Base-by-base conservation (phyloP, 2,888 invertebrate species). In the Ormyrus pomaceus region DNA sequence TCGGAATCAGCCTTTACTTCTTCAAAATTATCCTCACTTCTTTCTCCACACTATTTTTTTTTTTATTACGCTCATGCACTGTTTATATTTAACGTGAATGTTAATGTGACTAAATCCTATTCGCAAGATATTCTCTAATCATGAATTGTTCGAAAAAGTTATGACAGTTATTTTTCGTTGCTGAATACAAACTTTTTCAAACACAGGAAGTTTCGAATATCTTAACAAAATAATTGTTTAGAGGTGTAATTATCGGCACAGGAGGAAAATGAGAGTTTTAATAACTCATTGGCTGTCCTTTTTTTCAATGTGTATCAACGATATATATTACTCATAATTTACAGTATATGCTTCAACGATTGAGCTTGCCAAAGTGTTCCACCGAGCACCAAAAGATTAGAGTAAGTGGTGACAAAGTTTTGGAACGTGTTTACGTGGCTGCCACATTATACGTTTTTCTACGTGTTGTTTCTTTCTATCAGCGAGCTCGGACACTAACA, bases 301-400 rank as follows among this genome's bases (percentile, higher is more conserved):
- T n/a, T 59, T 77, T 68, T 58, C 55, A 59, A 59, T 77, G 65
- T 82, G 68, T 79, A 70, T 80, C 82, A 81, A 82, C 76, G 64
- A 77, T 74, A 79, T 77, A 51, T 79, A 74, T 82, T 81, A 85
- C 86, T 89, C 88, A 88, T 92, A 90, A 91, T 96, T 86, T 96
- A 92, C 96, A 96, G 96, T 95, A 94, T 92, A 95, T 96, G 95
- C 95, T 96, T 94, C 95, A 96, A 93, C 94, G 95, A 94, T 95
- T 95, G 95, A 95, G 95, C 93, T 94, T 95, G 93, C 94, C 95
- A 93, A 95, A 94, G 93, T 94, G 94, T 93, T 94, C 94, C 93
- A 95, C 94, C 93, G 94, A 95, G 92, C 96, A 95, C 93, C 96
- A 95, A 94, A 95, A 95, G 92, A 95, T 96, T 93, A 95, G 96